A percentile compares a stretch with the other conserved stretches of the same genome.
Conservation (phyloP, 64 coral and sea anemone genomes). For the Stichodactyla helianthus region DNA sequence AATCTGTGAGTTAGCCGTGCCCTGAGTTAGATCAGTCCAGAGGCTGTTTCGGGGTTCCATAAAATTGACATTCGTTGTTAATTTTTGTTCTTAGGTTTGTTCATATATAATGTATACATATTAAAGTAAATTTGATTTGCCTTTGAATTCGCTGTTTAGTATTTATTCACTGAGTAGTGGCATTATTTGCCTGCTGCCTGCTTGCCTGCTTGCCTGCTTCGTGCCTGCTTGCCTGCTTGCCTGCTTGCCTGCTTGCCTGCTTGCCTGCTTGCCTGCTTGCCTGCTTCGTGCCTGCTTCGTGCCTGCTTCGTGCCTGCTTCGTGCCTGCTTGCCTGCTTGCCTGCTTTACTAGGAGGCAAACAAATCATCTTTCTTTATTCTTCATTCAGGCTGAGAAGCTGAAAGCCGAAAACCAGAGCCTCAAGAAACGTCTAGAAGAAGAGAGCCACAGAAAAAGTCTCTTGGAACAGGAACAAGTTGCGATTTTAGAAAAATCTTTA, state of each 20-base stretch:
- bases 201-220: neutral
- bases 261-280: neutral
- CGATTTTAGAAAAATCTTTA: slow-evolving; percentile 48
- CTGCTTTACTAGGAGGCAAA: no score
- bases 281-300: neutral
- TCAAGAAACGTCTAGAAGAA: slow-evolving; percentile 59
- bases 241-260: neutral
- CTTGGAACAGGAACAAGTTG: slow-evolving; percentile 47
- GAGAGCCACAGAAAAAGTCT: slow-evolving; percentile 46
- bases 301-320: neutral
- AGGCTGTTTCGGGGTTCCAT: no score
- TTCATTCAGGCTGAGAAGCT: slow-evolving; percentile 48
- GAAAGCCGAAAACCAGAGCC: slow-evolving; percentile 50
- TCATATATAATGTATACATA: no score
- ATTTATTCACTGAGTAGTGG: no score
- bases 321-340: neutral
- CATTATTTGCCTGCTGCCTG: no score
- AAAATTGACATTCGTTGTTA: no score
- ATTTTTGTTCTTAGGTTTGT: no score
- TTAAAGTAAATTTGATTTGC: no score
- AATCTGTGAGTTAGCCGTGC: no score
- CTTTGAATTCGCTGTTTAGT: no score
- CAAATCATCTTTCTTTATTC: neutral
- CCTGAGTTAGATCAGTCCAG: no score
- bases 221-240: neutral